These are phyloP conservation scores for Natrix natrix DNA, from an alignment of 2,797 vertebrate genomes.

Conservation along the genomic window DNA sequence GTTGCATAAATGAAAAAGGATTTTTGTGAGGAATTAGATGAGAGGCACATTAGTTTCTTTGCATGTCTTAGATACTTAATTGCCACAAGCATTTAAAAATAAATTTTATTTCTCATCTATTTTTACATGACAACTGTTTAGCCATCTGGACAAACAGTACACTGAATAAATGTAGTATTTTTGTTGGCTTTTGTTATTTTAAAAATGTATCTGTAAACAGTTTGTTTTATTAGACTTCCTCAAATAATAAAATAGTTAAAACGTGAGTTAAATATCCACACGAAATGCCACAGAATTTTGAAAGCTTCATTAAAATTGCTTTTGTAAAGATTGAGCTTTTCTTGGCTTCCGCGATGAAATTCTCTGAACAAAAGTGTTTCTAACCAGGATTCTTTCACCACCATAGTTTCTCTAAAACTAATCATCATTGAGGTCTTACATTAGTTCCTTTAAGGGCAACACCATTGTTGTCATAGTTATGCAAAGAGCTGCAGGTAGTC, in stretches of 20 bases:
- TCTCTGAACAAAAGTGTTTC: background rate
- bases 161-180: background rate
- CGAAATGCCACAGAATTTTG: background rate
- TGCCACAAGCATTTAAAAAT: background rate
- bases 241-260: background rate
- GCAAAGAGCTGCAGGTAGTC: background rate
- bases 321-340: background rate
- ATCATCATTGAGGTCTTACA: background rate
- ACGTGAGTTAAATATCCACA: background rate
- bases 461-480: background rate
- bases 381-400: background rate
- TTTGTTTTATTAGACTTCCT: background rate
- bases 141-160: background rate
- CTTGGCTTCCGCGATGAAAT: background rate
- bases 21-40: background rate
- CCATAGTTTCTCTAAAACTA: background rate
- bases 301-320: background rate
- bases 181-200: background rate
- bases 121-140: background rate
- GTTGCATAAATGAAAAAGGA: background rate
- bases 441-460: background rate
- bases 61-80: background rate
- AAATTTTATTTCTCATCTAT: background rate
- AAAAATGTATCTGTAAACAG: background rate
- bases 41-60: background rate